Conservation (phyloP, 1,140 invertebrate genomes). For the Cotesia chilonis region DNA sequence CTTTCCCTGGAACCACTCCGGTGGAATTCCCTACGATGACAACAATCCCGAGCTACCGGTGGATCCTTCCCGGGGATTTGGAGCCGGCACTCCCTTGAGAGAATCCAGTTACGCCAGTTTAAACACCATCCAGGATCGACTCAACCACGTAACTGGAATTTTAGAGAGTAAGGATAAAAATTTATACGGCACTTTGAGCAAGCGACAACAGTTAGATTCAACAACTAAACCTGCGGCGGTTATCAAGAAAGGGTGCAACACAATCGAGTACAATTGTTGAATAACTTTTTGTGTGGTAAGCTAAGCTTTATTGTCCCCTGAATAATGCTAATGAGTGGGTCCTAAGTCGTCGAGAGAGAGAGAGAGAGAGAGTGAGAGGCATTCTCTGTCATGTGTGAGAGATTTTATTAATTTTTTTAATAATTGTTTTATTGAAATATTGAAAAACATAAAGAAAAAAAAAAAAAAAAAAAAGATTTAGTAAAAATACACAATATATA, state of each 20-base stretch:
- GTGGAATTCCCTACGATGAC: slow-evolving; percentile 11
- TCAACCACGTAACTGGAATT: slow-evolving; percentile 14
- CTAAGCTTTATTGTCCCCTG: slow-evolving; percentile 30
- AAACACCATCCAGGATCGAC: slow-evolving; percentile 16
- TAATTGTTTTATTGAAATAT: not conserved
- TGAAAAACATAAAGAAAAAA: not conserved
- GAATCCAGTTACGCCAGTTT: slow-evolving; percentile 38
- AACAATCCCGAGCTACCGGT: slow-evolving; percentile 21
- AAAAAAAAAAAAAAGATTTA: not conserved
- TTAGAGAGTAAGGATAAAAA: slow-evolving; percentile 27
- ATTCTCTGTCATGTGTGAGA: not conserved
- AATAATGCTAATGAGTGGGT: slow-evolving; percentile 19
- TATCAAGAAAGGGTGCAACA: slow-evolving; percentile 22
- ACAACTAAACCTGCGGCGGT: too few species aligned
- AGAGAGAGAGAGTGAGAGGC: not conserved
- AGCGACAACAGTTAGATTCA: slow-evolving; percentile 7
- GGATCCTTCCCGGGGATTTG: slow-evolving; percentile 9
- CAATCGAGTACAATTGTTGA: slow-evolving; percentile 38
- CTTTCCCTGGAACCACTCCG: slow-evolving; percentile 20
- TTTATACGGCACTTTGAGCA: slow-evolving; percentile 35
- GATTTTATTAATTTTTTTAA: not conserved
- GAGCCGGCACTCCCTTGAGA: slow-evolving; percentile 6
- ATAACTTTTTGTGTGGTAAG: slow-evolving; percentile 20
- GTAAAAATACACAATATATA: too few species aligned
- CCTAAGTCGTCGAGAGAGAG: not conserved